A percentile compares a stretch with the other conserved stretches of the same genome.
Conservation (phyloP, 2,888 invertebrate genomes). For the Monoplex corrugatus region DNA sequence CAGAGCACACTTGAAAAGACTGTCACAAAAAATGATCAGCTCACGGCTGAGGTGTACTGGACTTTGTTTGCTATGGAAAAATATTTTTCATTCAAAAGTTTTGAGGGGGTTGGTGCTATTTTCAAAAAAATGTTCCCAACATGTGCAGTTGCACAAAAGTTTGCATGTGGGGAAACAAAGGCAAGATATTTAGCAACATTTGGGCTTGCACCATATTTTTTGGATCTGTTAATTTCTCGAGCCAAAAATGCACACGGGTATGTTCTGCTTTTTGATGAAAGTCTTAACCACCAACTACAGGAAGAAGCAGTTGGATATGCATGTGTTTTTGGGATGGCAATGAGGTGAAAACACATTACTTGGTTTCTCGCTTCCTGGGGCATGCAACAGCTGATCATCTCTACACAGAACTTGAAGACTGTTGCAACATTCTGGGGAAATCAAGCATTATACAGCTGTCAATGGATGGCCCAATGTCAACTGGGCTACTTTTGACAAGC, state of each 20-base stretch:
- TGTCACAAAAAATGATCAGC: neutral
- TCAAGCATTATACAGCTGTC: neutral
- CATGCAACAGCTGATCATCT: constrained; percentile 55
- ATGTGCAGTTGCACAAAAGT: constrained; percentile 53
- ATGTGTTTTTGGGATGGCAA: constrained; percentile 57
- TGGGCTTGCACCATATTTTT: constrained; percentile 54
- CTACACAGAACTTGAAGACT: neutral
- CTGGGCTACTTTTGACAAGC: neutral
- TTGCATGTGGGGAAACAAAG: constrained; percentile 56
- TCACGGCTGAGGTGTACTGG: neutral
- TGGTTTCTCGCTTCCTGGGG: constrained; percentile 55
- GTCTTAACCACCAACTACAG: constrained; percentile 59
- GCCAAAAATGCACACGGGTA: constrained; percentile 44
- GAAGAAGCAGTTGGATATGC: constrained; percentile 61
- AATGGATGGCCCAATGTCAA: too few relatives aligned
- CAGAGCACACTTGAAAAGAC: too few relatives aligned
- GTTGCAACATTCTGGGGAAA: neutral
- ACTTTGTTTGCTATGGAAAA: neutral
- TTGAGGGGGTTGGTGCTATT: neutral
- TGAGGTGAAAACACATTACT: constrained; percentile 53
- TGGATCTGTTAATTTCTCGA: neutral
- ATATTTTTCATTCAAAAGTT: neutral
- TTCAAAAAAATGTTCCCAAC: constrained; percentile 53
- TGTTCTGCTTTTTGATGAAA: constrained; percentile 60
- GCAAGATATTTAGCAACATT: constrained; percentile 51